Percentiles rank a stretch among this genome's conserved stretches.
Conservation (phyloP, 2,113 vertebrate genomes). For the Glareola pratincola region DNA sequence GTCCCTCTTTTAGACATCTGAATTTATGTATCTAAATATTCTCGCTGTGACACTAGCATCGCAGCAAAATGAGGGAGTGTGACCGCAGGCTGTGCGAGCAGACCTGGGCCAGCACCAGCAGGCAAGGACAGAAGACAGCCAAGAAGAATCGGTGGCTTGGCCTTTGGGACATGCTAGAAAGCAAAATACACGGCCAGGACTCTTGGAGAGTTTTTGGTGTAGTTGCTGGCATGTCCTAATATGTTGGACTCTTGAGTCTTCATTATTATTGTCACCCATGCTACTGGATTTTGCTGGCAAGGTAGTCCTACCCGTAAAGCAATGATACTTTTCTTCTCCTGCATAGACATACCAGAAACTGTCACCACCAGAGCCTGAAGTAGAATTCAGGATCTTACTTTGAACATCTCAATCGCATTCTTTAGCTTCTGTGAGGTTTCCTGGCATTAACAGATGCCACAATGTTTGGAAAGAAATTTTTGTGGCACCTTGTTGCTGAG, state of each 20-base stretch:
- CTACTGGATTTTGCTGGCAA: not conserved
- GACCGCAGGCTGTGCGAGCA: not conserved
- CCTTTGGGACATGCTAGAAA: not conserved
- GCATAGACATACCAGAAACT: not conserved
- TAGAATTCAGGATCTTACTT: not conserved
- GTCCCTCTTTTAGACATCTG: not conserved
- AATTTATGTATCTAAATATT: not conserved
- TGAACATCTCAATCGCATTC: constrained; percentile 3
- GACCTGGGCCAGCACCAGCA: not conserved
- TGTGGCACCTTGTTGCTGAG: constrained; percentile 39
- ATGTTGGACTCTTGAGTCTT: not conserved
- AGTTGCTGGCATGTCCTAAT: not conserved
- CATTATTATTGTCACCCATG: not conserved
- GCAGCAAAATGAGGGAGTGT: not conserved
- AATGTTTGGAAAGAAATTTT: constrained; percentile 44
- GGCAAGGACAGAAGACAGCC: not conserved
- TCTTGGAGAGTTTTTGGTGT: not conserved
- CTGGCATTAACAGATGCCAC: constrained; percentile 3
- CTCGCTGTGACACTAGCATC: not conserved
- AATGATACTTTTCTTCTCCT: not conserved
- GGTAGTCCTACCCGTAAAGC: not conserved
- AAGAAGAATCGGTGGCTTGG: not conserved
- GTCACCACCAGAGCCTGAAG: not conserved
- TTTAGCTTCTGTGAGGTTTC: constrained; percentile 20
- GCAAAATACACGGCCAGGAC: not conserved